phyloP scores from a whole-genome alignment of 2,113 vertebrate genomes.

The Pelecanus crispus region DNA sequence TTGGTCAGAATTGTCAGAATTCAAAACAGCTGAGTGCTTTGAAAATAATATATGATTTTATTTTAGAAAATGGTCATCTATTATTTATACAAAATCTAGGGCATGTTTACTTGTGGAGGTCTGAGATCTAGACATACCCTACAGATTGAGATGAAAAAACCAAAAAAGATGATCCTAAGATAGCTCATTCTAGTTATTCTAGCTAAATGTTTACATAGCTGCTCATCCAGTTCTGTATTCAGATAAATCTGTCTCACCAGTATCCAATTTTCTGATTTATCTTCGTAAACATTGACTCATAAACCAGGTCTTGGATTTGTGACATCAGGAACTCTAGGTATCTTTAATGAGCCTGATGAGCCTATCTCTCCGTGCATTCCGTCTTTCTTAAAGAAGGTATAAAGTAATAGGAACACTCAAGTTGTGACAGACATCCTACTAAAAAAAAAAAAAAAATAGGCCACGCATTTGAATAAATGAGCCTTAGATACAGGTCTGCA shows the following conservation, averaged over 20 bases:
- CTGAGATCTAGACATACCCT: neutral
- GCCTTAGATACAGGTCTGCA: neutral
- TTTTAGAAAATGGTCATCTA: conserved; percentile 30
- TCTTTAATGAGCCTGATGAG: neutral
- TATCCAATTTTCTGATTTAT: neutral
- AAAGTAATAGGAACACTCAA: neutral
- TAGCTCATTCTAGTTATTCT: neutral
- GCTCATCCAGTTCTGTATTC: neutral
- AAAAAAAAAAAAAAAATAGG: neutral
- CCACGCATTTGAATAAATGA: neutral
- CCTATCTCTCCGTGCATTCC: neutral
- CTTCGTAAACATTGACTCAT: neutral
- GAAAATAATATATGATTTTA: neutral
- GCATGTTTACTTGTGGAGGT: neutral
- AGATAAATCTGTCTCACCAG: neutral
- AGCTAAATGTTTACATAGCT: neutral
- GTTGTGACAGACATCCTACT: neutral
- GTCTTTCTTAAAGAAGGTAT: neutral
- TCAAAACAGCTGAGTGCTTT: neutral
- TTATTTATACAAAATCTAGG: conserved; percentile 43
- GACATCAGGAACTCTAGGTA: neutral
- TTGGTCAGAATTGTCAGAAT: neutral
- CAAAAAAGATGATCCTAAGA: neutral
- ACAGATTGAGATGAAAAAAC: neutral
- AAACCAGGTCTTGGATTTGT: neutral